phyloP scores from a whole-genome alignment of 23 tunicate species.

The Trididemnum clinides region DNA sequence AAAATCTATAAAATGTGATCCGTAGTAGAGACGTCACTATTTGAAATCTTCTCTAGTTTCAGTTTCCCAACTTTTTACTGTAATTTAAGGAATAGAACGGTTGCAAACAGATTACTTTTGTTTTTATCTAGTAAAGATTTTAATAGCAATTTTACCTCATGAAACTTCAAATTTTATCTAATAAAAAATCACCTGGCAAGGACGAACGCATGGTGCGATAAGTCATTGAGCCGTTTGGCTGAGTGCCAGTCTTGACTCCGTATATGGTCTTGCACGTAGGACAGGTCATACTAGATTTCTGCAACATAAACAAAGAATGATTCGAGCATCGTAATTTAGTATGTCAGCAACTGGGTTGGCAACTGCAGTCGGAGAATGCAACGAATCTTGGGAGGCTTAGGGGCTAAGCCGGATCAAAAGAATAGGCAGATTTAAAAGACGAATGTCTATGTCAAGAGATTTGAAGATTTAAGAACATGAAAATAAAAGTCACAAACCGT shows the following conservation, averaged over 20 bases:
- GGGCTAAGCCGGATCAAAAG: too few relatives aligned
- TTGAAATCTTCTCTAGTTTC: background rate
- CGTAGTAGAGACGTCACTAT: background rate
- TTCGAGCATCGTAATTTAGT: too few relatives aligned
- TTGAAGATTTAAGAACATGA: background rate
- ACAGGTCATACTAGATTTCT: slow-evolving; percentile 57
- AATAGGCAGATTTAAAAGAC: too few relatives aligned
- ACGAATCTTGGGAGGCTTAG: too few relatives aligned
- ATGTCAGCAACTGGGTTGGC: too few relatives aligned
- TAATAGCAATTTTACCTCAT: too few relatives aligned
- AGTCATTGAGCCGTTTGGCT: slow-evolving; percentile 70
- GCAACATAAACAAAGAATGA: background rate
- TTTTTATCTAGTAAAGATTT: too few relatives aligned
- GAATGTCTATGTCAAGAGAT: background rate
- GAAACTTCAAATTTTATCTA: too few relatives aligned
- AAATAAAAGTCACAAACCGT: background rate
- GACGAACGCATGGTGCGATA: background rate
- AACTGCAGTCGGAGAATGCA: too few relatives aligned
- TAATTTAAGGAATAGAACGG: too few relatives aligned
- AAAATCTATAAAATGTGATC: too few relatives aligned
- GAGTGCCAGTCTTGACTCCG: slow-evolving; percentile 64
- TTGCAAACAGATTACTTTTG: too few relatives aligned
- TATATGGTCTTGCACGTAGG: slow-evolving; percentile 72
- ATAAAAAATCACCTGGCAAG: background rate
- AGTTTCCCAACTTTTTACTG: background rate